Base-by-base conservation (phyloP, 2,888 invertebrate genomes). In the Pandemis corylana region DNA sequence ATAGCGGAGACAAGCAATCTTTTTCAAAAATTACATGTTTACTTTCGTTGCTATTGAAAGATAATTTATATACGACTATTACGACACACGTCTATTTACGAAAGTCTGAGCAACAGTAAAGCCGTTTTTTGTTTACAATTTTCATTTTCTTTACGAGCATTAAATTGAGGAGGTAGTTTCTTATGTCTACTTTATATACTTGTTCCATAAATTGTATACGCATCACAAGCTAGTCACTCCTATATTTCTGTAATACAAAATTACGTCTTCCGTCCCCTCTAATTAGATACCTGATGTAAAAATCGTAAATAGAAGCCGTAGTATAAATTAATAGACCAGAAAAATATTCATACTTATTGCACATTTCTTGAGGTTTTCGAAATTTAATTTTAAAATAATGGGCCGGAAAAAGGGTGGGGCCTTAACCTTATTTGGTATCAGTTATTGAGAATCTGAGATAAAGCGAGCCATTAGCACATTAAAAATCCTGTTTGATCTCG, bases 131-230 rank as follows among this genome's bases (percentile, higher is more conserved):
- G 71, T 71, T 71, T 66, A 71, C 66, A 71, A 61, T 46, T 72
- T 61, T 53, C 20, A 61, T 61, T 67, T 71, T 72, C 59, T 72
- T 67, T 49, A 72, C 61, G 61, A 67, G 41, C 61, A 41, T 51
- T 67, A 67, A 67, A 67, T 61, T 67, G 66, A 67, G 66, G 72
- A 67, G 72, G 71, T 66, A 67, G 66, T 71, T 66, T 67, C 61
- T 46, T 66, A 59, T 59, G 59, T 66, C 56, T 36, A 65, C 65
- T 71, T 65, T 65, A 66, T 66, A 41, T 61, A 72, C 66, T 65
- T 20, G 20, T 9, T 51, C 28, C 66, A 61, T 61, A 42, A 66
- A 66, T 61, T 51, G 42, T 56, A 41, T 41, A 20, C 13, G 28
- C 28, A 59, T 59, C n/a, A 59, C 42, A 13, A 6, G 44, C 68